phyloP scores from a whole-genome alignment of 2,113 vertebrate genomes.

The Mirounga angustirostris region DNA sequence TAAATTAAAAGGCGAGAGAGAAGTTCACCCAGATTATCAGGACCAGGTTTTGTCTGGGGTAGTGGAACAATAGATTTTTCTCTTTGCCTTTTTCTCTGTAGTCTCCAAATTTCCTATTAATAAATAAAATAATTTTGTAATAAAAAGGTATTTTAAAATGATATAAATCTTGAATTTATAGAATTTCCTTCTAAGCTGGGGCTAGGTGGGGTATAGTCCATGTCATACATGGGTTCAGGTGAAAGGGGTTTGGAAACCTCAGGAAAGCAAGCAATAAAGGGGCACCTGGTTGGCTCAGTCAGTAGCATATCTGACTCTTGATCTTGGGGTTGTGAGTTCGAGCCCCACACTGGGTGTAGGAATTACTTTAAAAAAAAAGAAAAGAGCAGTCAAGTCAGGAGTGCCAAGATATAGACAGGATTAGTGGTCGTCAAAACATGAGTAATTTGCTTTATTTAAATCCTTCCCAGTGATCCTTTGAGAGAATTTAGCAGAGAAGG shows the following conservation, averaged over 20 bases:
- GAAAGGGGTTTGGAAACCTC: neutral
- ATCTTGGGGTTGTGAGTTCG: neutral
- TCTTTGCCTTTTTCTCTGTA: slow-evolving; percentile 20
- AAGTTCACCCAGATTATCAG: slow-evolving; percentile 13
- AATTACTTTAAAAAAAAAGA: neutral
- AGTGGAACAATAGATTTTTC: slow-evolving; percentile 12
- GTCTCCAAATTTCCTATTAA: slow-evolving; percentile 46
- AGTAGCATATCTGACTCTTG: neutral
- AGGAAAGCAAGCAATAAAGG: neutral
- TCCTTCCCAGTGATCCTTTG: neutral
- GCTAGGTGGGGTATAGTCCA: neutral
- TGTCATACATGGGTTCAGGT: neutral
- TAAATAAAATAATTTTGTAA: slow-evolving; percentile 35
- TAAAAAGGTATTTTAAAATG: slow-evolving; percentile 36
- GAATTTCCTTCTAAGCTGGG: neutral
- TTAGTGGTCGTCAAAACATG: neutral
- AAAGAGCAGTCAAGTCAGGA: neutral
- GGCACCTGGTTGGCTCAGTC: neutral
- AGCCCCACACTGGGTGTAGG: neutral
- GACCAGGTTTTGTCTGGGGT: neutral
- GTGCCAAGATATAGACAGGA: neutral
- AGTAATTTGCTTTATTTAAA: neutral
- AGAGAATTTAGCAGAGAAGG: neutral
- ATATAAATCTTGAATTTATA: slow-evolving; percentile 19
- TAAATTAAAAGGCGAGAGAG: slow-evolving; percentile 2